Conservation (phyloP, 2,888 invertebrate species). For the Orthonevra nobilis region DNA sequence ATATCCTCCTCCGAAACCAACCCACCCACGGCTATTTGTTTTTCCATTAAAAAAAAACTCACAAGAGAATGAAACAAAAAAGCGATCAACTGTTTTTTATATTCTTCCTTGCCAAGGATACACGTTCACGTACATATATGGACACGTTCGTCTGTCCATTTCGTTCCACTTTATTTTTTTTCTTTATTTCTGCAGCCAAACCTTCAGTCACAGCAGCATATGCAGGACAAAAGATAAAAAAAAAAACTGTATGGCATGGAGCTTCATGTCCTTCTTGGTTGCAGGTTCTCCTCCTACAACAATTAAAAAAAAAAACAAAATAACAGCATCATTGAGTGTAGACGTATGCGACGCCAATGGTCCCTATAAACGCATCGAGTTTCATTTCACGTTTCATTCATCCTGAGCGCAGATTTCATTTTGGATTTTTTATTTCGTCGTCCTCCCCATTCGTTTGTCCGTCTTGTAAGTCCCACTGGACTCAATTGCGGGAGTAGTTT, state of each 20-base stretch:
- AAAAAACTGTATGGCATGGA: slow-evolving; percentile 19
- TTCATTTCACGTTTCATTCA: slow-evolving; percentile 62
- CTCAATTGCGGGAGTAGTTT: slow-evolving; percentile 68
- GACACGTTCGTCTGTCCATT: slow-evolving; percentile 66
- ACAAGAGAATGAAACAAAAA: slow-evolving; percentile 21
- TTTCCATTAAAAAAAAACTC: slow-evolving; percentile 45
- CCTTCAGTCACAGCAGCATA: slow-evolving; percentile 60
- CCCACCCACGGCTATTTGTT: slow-evolving; percentile 57
- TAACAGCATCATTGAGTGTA: slow-evolving; percentile 22
- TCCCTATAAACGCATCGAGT: slow-evolving; percentile 52
- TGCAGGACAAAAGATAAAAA: slow-evolving; percentile 56
- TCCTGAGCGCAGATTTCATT: slow-evolving; percentile 48
- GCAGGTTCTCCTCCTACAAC: slow-evolving; percentile 17
- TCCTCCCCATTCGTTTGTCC: slow-evolving; percentile 25
- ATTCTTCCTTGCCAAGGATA: slow-evolving; percentile 43
- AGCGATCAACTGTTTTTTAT: slow-evolving; percentile 59
- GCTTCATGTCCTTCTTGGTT: slow-evolving; percentile 51
- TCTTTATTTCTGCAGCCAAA: slow-evolving; percentile 38
- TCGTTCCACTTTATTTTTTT: slow-evolving; percentile 53
- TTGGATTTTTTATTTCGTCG: too few relatives aligned
- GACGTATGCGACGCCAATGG: slow-evolving; percentile 38
- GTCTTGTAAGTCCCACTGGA: slow-evolving; percentile 39
- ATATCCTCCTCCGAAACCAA: slow-evolving; percentile 21
- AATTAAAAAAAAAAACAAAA: neutral
- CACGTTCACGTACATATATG: slow-evolving; percentile 38